A percentile compares a stretch with the other conserved stretches of the same genome.
phyloP scores from a whole-genome alignment of 2,888 invertebrate species.

The Mimas tiliae region DNA sequence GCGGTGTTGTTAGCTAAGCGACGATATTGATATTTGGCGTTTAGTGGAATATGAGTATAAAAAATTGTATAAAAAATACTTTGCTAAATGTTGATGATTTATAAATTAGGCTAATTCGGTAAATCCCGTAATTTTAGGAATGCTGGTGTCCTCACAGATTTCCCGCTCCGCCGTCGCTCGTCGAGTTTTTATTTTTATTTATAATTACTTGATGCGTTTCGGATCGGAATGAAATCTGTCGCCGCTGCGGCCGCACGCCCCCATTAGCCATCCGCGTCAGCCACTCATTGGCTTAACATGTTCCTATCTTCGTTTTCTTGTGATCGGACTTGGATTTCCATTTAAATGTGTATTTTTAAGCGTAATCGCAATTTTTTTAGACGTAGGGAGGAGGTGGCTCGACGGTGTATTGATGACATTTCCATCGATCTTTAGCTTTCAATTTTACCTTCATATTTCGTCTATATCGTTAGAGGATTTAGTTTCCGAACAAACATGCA shows the following conservation, averaged over 20 bases:
- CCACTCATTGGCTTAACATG: constrained; percentile 18
- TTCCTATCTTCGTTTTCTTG: neutral
- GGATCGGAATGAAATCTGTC: constrained; percentile 77
- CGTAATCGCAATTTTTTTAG: constrained; percentile 29
- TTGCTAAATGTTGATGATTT: too few species aligned
- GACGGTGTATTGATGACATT: constrained; percentile 48
- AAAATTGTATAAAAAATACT: too few species aligned
- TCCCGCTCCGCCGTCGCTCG: constrained; percentile 60
- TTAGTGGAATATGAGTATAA: too few species aligned
- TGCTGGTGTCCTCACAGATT: constrained; percentile 50
- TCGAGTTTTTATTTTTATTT: constrained; percentile 65
- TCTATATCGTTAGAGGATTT: constrained; percentile 10
- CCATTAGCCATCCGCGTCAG: constrained; percentile 17
- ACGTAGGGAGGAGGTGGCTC: constrained; percentile 34
- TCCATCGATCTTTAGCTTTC: constrained; percentile 37
- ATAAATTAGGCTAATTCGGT: too few species aligned
- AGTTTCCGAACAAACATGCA: neutral
- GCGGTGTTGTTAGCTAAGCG: too few species aligned
- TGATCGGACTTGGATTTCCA: neutral
- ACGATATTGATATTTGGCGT: too few species aligned
- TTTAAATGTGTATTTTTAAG: neutral
- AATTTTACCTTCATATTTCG: constrained; percentile 31
- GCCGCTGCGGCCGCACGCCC: constrained; percentile 41
- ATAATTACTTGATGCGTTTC: constrained; percentile 79
- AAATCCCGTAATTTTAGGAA: neutral